phyloP scores from a whole-genome alignment of 2,113 vertebrate genomes.

The Galemys pyrenaicus region DNA sequence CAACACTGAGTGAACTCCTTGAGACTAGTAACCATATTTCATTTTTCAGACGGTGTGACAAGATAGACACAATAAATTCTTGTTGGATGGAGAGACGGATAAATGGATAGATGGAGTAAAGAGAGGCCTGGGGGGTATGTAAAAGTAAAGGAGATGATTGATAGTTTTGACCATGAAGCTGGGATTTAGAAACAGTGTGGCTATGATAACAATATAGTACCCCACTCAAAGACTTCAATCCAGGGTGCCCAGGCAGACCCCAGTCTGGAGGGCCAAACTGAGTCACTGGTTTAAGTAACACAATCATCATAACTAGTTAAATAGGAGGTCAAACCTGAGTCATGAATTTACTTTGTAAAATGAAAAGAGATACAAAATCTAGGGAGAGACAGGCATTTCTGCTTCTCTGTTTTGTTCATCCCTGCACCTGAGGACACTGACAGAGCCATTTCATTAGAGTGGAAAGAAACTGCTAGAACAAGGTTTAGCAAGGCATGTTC shows the following conservation, averaged over 20 bases:
- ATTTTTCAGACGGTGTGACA: neutral
- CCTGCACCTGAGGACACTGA: rapidly evolving
- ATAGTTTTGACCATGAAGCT: neutral
- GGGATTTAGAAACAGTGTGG: neutral
- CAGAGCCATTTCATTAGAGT: rapidly evolving
- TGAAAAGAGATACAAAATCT: neutral
- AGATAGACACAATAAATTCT: neutral
- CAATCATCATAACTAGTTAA: neutral
- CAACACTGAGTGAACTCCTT: neutral
- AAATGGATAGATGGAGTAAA: neutral
- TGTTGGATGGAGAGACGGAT: neutral
- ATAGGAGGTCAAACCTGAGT: neutral
- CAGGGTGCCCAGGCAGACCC: neutral
- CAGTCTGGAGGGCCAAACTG: neutral
- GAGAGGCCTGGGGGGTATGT: neutral
- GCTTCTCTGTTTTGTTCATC: neutral
- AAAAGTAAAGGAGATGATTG: neutral
- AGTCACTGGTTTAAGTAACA: neutral
- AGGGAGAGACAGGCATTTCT: neutral
- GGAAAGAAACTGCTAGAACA: neutral
- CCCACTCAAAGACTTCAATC: neutral
- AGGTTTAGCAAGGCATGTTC: neutral
- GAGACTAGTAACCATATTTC: neutral
- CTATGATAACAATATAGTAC: neutral
- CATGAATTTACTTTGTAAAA: neutral